phyloP scores from a whole-genome alignment of 2,797 vertebrate genomes.

The Artibeus jamaicensis region DNA sequence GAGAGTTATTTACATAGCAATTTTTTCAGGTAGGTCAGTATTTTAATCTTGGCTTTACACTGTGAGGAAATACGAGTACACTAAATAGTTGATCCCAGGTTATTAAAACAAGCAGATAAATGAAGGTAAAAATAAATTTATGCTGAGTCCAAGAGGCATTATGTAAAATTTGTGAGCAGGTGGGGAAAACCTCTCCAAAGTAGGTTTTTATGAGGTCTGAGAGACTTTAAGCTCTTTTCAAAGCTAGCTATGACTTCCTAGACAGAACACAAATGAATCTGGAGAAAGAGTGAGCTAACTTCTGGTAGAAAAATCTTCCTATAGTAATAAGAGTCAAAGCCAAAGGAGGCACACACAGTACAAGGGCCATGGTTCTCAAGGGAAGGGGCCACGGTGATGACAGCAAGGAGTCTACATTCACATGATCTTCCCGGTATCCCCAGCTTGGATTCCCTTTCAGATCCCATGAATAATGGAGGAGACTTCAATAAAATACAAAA shows the following conservation, averaged over 20 bases:
- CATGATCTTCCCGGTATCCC: background rate
- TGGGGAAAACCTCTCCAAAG: background rate
- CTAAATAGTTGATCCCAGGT: background rate
- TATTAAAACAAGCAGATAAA: slow-evolving; percentile 1
- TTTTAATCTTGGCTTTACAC: background rate
- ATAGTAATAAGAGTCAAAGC: background rate
- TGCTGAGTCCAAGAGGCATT: background rate
- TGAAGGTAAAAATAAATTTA: background rate
- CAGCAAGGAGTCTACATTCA: background rate
- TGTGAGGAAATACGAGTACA: background rate
- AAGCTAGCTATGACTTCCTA: background rate
- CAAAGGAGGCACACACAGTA: background rate
- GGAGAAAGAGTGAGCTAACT: background rate
- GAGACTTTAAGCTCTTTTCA: background rate
- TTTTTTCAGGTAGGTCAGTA: background rate
- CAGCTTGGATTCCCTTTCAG: background rate
- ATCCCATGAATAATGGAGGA: background rate
- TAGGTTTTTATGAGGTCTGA: background rate
- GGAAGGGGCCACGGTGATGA: background rate
- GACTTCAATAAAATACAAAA: background rate
- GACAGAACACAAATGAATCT: background rate
- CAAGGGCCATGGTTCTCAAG: background rate
- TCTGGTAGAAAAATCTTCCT: background rate
- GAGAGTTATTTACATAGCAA: background rate
- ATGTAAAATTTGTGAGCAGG: background rate